Base-by-base conservation (phyloP, 2,113 vertebrate genomes). In the Illadopsis cleaveri region DNA sequence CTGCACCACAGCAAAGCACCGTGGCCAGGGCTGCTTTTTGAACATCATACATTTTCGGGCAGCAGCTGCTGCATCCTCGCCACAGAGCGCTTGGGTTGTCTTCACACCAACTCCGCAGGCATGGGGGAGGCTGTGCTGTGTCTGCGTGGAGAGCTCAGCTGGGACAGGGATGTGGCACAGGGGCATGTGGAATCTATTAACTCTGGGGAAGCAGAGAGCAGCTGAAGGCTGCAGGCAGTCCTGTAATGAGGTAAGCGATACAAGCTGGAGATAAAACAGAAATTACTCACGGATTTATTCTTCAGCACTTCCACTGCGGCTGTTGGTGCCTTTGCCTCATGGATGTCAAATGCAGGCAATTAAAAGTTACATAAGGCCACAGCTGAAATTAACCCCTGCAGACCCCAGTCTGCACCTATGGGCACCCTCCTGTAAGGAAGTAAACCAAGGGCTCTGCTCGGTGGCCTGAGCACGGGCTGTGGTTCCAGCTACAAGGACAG, bases 401-500 rank as follows among this genome's bases (percentile, higher is more conserved):
- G 8, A 38, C 44, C 23, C 21, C 38, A 20, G 30, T 9, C 42
- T 19, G 45, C 27, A 30, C 18, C 37, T 2, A 1, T 1, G 3
- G 25, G 50, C 58, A 9, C 14, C 21, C 13, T 81, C 16, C 44
- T 23, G 24, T 16, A 6, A 15, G 0, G 21, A 22, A 42, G 20
- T 19, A 61, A 51, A 51, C 0, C 28, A 57, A 45, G 10, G 20
- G 20, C 24, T 71, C 44, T 44, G 48, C 61, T 61, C 0, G 0
- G 5, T 7, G 35, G 28, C 28, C 48, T 61, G 28, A 7, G 28
- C 11, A 5, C 0, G 1, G 61, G 35, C 60, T 68, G 21, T 0
- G 0, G 7, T 15, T 69, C 51, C 10, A 33, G 33, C 56, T 20
- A 11, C 33, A 31, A 10, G n/a, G 56, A 18, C 27, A 62, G 30